Conservation (phyloP, 2,113 vertebrate genomes). For the Platanista minor region DNA sequence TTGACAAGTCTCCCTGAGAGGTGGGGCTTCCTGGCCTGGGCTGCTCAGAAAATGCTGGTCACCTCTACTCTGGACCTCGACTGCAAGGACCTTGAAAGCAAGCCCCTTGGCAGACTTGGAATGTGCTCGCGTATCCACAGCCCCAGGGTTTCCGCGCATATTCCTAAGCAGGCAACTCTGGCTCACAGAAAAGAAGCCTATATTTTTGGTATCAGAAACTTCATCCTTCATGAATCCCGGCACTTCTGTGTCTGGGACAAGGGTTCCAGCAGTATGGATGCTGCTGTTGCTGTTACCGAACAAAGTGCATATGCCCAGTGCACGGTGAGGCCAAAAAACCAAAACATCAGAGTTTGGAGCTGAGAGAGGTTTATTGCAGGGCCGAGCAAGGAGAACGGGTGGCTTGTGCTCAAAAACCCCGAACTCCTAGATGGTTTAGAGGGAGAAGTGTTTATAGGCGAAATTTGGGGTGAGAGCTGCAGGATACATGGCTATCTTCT, state of each 20-base stretch:
- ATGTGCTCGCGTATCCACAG: not conserved
- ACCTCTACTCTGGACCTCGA: not conserved
- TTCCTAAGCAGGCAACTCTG: not conserved
- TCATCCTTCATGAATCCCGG: not conserved
- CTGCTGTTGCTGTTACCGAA: not conserved
- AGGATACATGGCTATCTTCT: no score
- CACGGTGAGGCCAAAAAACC: not conserved
- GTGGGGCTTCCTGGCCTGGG: not conserved
- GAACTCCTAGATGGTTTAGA: fast-evolving
- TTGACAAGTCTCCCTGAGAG: not conserved
- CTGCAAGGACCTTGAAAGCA: not conserved
- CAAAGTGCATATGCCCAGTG: not conserved
- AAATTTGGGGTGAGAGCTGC: no score
- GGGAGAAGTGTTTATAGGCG: not conserved
- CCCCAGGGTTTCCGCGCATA: not conserved
- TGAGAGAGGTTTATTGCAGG: not conserved
- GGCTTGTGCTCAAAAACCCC: not conserved
- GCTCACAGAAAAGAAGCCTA: not conserved
- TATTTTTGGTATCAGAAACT: not conserved
- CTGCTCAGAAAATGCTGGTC: not conserved
- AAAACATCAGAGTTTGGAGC: not conserved
- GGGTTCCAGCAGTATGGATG: not conserved
- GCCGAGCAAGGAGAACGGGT: not conserved
- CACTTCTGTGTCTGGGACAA: not conserved
- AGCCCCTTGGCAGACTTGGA: not conserved